These are phyloP conservation scores for Malaclemys terrapin DNA, from an alignment of 2,113 vertebrate species.

Conservation along the genomic window DNA sequence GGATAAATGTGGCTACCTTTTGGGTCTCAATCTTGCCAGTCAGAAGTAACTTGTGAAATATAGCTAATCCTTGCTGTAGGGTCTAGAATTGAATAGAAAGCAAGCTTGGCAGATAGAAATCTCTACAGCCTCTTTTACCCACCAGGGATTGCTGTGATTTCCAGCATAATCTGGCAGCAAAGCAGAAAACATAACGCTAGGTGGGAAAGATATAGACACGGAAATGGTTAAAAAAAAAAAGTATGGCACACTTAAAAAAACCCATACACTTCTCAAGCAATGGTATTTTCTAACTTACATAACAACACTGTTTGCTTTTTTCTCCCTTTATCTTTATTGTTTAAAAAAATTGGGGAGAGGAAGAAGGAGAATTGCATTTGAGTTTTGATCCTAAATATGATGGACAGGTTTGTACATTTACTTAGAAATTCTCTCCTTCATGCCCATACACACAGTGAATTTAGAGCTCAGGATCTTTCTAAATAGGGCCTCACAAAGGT, in stretches of 20 bases:
- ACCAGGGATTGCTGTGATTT: conserved; percentile 51
- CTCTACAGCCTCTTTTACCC: conserved; percentile 51
- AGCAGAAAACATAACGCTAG: conserved; percentile 20
- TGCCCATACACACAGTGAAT: neutral
- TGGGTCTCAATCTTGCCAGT: conserved; percentile 66
- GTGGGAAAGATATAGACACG: neutral
- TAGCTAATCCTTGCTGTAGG: conserved; percentile 67
- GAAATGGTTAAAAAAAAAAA: neutral
- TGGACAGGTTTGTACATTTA: neutral
- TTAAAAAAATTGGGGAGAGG: neutral
- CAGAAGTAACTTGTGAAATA: conserved; percentile 61
- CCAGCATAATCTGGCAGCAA: conserved; percentile 51
- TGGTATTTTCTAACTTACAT: neutral
- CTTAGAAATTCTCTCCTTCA: neutral
- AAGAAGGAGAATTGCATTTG: neutral
- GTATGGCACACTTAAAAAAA: neutral
- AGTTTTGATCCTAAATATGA: neutral
- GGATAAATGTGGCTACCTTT: conserved; percentile 64
- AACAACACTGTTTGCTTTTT: neutral
- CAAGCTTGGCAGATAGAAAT: conserved; percentile 66
- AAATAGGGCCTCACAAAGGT: neutral
- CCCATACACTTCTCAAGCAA: neutral
- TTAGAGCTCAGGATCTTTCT: neutral
- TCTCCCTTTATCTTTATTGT: neutral
- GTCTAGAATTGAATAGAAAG: conserved; percentile 60